These are phyloP conservation scores for Diplodus puntazzo DNA, from an alignment of 2,797 vertebrate genomes.

Conservation along the genomic window DNA sequence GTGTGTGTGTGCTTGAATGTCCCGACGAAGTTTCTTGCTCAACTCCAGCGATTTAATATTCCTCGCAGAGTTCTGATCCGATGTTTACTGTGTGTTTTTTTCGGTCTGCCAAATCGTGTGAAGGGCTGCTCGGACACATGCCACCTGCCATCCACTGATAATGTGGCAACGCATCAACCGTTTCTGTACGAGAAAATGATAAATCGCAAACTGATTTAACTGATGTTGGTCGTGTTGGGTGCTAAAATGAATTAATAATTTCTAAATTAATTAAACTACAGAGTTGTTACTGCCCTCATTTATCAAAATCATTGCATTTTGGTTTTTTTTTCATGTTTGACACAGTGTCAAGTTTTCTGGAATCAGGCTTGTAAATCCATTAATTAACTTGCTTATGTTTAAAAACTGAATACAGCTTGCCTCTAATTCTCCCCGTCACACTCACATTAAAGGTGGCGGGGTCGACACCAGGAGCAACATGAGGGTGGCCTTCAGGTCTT, in stretches of 20 bases:
- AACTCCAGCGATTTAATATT: not conserved
- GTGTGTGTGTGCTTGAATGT: not conserved
- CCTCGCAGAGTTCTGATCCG: not conserved
- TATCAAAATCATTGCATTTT: no score
- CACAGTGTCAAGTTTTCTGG: no score
- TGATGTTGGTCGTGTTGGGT: not conserved
- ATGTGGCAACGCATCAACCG: not conserved
- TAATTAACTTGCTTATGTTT: no score
- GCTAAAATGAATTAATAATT: not conserved
- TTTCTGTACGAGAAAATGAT: not conserved
- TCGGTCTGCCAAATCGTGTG: not conserved
- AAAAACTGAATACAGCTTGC: not conserved
- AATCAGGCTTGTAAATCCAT: no score
- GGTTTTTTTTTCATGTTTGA: no score
- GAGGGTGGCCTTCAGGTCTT: not conserved
- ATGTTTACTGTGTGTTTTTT: not conserved
- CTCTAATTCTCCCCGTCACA: not conserved
- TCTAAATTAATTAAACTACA: not conserved
- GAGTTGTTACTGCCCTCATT: not conserved
- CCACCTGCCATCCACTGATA: not conserved
- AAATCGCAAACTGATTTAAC: not conserved
- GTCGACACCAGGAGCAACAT: not conserved
- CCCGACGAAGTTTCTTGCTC: slow-evolving; percentile 11
- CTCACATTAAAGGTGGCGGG: not conserved
- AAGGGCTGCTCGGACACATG: not conserved